These are phyloP conservation scores for Deladenus siricidicola DNA, from an alignment of 2,888 invertebrate species.

Conservation along the genomic window DNA sequence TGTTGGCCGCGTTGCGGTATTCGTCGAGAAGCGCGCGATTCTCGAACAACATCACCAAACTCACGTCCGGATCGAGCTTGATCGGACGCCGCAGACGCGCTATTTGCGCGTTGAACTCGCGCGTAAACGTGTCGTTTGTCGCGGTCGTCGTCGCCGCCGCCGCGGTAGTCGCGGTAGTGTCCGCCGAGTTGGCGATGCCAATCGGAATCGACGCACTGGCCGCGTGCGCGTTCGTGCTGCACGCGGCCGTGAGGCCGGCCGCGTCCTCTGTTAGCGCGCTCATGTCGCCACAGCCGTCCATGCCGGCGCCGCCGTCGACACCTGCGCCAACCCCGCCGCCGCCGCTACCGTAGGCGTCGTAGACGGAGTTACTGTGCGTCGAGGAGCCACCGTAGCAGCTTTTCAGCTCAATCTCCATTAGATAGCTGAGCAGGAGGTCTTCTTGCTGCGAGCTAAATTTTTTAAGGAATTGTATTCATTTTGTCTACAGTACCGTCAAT, in stretches of 20 bases:
- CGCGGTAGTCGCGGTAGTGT: conserved; percentile 12
- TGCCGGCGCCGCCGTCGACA: too few relatives aligned
- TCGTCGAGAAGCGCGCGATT: conserved; percentile 27
- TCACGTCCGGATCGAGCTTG: conserved; percentile 45
- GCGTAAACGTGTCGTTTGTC: conserved; percentile 18
- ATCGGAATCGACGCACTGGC: not conserved
- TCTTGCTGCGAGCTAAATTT: conserved; percentile 35
- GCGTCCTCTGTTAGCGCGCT: too few relatives aligned
- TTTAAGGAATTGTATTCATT: not conserved
- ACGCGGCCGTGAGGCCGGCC: too few relatives aligned
- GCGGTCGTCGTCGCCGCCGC: conserved; percentile 9
- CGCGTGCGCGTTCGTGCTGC: not conserved
- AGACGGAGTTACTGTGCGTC: not conserved
- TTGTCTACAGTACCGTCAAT: too few relatives aligned
- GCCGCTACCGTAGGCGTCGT: too few relatives aligned
- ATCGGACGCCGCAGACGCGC: conserved; percentile 11
- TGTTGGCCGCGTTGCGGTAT: conserved; percentile 16
- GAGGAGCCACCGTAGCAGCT: conserved; percentile 1
- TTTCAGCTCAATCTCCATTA: conserved; percentile 41
- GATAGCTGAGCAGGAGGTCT: conserved; percentile 35
- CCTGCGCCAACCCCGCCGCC: too few relatives aligned
- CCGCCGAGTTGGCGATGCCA: conserved; percentile 10
- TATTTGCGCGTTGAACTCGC: not conserved
- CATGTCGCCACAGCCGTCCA: not conserved
- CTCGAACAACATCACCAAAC: conserved; percentile 35